A percentile compares a stretch with the other conserved stretches of the same genome.
These are phyloP conservation scores for Bursaphelenchus okinawaensis DNA, from an alignment of 2,888 invertebrate genomes.

Conservation along the genomic window DNA sequence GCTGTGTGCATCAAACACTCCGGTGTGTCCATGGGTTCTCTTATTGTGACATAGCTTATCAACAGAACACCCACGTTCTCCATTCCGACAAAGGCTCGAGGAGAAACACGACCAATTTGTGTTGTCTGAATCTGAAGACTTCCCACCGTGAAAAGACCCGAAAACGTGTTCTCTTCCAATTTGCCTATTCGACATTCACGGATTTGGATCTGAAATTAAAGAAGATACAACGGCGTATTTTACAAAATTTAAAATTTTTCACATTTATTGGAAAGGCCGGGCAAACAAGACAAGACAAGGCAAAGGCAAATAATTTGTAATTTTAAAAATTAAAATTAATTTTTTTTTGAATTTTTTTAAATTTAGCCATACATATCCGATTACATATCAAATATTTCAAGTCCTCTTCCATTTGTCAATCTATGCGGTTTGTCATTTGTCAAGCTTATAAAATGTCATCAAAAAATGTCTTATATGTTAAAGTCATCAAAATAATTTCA, in stretches of 20 bases:
- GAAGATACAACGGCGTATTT: background rate
- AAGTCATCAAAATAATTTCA: too few relatives aligned
- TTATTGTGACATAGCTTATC: conserved; percentile 25
- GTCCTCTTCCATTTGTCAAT: too few relatives aligned
- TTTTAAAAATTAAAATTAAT: too few relatives aligned
- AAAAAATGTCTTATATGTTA: too few relatives aligned
- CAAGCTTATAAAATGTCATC: too few relatives aligned
- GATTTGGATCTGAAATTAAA: conserved; percentile 28
- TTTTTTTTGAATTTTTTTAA: too few relatives aligned
- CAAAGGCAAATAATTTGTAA: too few relatives aligned
- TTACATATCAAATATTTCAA: too few relatives aligned
- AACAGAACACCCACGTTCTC: conserved; percentile 34
- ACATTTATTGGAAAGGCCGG: too few relatives aligned
- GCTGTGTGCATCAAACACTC: conserved; percentile 31
- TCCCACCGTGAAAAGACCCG: conserved; percentile 32
- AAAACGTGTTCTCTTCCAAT: conserved; percentile 30
- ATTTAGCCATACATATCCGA: too few relatives aligned
- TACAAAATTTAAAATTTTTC: background rate
- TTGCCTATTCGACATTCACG: conserved; percentile 33
- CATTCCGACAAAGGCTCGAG: conserved; percentile 31
- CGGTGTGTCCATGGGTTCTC: conserved; percentile 22
- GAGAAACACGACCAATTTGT: conserved; percentile 25
- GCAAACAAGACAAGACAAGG: too few relatives aligned
- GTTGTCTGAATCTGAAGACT: conserved; percentile 34
- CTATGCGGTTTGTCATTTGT: too few relatives aligned